phyloP scores from a whole-genome alignment of 2,797 vertebrate genomes.

The Sciurus carolinensis region DNA sequence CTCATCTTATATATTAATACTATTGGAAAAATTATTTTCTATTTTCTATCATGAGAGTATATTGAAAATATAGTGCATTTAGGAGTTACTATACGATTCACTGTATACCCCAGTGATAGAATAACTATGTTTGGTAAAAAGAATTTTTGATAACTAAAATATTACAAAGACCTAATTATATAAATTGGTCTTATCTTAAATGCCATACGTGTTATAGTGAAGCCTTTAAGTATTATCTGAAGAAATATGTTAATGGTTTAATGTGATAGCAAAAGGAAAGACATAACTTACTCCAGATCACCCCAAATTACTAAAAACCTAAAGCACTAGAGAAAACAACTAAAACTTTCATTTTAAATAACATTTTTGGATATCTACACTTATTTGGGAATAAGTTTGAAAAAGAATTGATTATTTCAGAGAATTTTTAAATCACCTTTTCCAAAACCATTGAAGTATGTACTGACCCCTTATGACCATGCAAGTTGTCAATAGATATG shows the following conservation, averaged over 20 bases:
- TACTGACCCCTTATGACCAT: neutral
- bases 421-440: conserved; percentile 4
- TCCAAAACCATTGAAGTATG: neutral
- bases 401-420: conserved; percentile 43
- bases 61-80: neutral
- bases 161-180: neutral
- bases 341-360: neutral
- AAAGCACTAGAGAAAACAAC: neutral
- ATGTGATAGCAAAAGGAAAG: neutral
- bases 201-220: neutral
- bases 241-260: conserved; percentile 1
- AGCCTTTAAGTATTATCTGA: neutral
- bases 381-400: conserved; percentile 29
- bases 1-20: neutral
- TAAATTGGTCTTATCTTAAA: neutral
- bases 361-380: neutral
- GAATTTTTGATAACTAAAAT: neutral
- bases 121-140: neutral
- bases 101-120: neutral
- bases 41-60: neutral
- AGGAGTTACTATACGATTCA: neutral
- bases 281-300: neutral
- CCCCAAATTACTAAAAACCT: neutral
- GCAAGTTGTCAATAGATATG: conserved; percentile 28
- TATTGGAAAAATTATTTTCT: neutral